Percentiles rank a stretch among this genome's conserved stretches.
These are phyloP conservation scores for Chascanopsetta lugubris DNA, from an alignment of 2,113 vertebrate species.

Conservation along the genomic window DNA sequence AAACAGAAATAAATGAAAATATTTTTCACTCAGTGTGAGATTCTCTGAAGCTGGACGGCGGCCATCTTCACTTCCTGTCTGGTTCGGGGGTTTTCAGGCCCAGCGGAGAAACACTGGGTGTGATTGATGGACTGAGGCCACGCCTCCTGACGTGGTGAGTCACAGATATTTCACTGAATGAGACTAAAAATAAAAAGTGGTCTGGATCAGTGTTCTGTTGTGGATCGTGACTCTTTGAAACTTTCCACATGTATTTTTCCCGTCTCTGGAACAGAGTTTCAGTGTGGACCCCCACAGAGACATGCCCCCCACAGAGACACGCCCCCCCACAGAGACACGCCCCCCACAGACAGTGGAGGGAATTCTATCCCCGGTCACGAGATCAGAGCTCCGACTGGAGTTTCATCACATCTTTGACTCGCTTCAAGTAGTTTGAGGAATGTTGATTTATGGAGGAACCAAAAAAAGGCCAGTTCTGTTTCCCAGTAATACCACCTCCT, in stretches of 20 bases:
- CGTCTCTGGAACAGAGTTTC: neutral
- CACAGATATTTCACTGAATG: neutral
- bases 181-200: neutral
- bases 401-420: too few relatives aligned
- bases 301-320: too few relatives aligned
- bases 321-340: too few relatives aligned
- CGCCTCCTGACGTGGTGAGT: neutral
- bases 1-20: too few relatives aligned
- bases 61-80: slow-evolving; percentile 6
- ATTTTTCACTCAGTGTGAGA: neutral
- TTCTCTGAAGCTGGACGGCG: neutral
- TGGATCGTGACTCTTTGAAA: neutral
- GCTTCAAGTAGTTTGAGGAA: too few relatives aligned
- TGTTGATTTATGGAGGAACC: too few relatives aligned
- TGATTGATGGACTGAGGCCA: neutral
- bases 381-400: too few relatives aligned
- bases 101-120: neutral
- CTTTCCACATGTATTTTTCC: neutral
- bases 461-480: too few relatives aligned
- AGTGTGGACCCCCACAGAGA: too few relatives aligned
- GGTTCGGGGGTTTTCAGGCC: neutral
- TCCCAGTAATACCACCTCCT: too few relatives aligned
- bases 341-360: too few relatives aligned
- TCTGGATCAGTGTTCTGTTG: neutral
- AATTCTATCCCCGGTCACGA: too few relatives aligned